Evolutionary conservation across 2,888 invertebrate species (phyloP).

Genomic region (Dolichomitus sp.): DNA sequence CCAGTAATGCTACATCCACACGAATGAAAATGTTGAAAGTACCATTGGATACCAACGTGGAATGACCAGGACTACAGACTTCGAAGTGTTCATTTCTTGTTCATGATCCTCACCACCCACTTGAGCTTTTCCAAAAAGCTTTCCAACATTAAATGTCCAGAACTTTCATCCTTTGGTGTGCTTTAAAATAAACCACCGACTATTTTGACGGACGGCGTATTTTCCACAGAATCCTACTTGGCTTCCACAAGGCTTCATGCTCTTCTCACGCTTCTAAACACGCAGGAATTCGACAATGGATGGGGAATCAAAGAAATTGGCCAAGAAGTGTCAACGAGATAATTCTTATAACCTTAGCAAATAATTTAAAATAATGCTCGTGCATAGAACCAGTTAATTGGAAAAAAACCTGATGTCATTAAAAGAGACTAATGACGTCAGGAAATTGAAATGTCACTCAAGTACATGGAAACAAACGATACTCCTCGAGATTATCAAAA

Average conservation of each 20-base stretch:
- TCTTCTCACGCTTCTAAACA: too few relatives aligned
- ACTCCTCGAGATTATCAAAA: conserved; percentile 17
- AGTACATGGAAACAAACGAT: neutral
- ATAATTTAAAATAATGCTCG: too few relatives aligned
- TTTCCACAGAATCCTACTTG: neutral
- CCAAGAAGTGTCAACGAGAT: neutral
- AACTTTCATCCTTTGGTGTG: neutral
- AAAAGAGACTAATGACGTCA: neutral
- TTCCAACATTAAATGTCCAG: neutral
- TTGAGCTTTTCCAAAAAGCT: neutral
- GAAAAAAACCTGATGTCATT: neutral
- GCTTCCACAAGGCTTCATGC: neutral
- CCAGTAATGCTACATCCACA: neutral
- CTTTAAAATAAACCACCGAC: neutral
- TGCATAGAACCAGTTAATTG: too few relatives aligned
- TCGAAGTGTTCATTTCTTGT: neutral
- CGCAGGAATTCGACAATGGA: neutral
- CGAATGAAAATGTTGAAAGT: neutral
- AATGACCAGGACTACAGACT: neutral
- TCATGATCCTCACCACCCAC: neutral
- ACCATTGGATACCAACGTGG: neutral
- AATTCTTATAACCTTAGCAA: neutral
- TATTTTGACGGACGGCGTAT: neutral
- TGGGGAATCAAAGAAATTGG: neutral
- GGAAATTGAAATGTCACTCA: conserved; percentile 7